Conservation (phyloP, 23 tunicate genomes). For the Ciona savignyi region DNA sequence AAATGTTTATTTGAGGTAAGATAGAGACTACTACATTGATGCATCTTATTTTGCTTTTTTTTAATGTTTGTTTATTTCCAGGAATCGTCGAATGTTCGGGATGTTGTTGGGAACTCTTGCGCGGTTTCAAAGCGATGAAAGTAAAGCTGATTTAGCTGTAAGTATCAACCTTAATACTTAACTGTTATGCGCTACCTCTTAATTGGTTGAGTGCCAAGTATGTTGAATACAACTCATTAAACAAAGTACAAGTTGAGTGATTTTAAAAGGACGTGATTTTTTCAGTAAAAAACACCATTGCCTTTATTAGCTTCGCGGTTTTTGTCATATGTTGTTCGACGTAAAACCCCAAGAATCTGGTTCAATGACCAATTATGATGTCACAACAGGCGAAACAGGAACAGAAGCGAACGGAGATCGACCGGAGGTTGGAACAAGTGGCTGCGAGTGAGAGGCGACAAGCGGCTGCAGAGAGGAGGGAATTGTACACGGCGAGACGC, state of each 20-base stretch:
- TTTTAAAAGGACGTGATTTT: no score
- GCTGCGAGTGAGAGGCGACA: conserved; percentile 54
- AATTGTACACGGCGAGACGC: conserved; percentile 63
- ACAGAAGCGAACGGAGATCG: conserved; percentile 69
- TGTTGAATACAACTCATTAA: no score
- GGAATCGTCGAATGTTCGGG: conserved; percentile 96
- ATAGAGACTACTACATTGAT: no score
- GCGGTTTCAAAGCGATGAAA: conserved; percentile 56
- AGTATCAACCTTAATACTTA: conserved; percentile 12
- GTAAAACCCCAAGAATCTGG: no score
- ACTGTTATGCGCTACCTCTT: no score
- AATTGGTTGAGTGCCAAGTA: no score
- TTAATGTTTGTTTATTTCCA: conserved; percentile 6
- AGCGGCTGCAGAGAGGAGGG: conserved; percentile 62
- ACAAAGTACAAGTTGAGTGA: no score
- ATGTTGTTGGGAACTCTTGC: conserved; percentile 73
- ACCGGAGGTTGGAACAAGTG: conserved; percentile 60
- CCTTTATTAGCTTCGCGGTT: no score
- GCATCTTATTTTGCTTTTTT: not conserved
- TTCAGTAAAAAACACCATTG: no score
- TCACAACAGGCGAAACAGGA: conserved; percentile 77
- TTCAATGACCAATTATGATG: no score
- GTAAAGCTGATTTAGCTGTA: conserved; percentile 50
- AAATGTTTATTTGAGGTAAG: no score
- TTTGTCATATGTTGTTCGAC: no score